These are phyloP conservation scores for Rhizoglyphus robini DNA, from an alignment of 1,140 invertebrate genomes.

Conservation along the genomic window DNA sequence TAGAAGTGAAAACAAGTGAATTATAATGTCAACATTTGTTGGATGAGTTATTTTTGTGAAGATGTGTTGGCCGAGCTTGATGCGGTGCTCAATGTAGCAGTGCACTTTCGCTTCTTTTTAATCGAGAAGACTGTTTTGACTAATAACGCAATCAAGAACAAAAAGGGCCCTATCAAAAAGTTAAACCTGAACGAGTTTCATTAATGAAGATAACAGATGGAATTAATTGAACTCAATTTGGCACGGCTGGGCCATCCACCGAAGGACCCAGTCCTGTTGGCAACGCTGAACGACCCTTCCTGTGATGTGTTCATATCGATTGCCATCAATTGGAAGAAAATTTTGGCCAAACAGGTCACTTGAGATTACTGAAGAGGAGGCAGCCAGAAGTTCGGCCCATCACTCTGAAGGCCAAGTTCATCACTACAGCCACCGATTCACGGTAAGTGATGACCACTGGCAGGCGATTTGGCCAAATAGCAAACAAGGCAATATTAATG, in stretches of 20 bases:
- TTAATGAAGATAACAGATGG: not conserved
- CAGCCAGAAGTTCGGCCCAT: conserved; percentile 58
- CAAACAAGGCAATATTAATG: conserved; percentile 46
- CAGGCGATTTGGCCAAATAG: conserved; percentile 60
- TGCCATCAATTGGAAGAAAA: conserved; percentile 62
- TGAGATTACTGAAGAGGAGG: conserved; percentile 60
- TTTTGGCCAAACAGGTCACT: conserved; percentile 54
- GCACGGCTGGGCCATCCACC: conserved; percentile 28
- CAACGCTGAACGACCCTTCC: conserved; percentile 45
- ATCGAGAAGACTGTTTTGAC: not conserved
- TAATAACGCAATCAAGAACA: not conserved
- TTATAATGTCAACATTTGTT: not conserved
- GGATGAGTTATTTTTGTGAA: not conserved
- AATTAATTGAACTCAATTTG: not conserved
- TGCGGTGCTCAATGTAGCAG: not conserved
- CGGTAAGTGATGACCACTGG: conserved; percentile 68
- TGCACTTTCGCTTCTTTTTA: not conserved
- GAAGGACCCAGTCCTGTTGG: conserved; percentile 53
- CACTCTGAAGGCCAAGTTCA: conserved; percentile 51
- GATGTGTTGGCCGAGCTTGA: no score
- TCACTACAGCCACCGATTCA: conserved; percentile 52
- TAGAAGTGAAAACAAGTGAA: not conserved
- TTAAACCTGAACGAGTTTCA: not conserved
- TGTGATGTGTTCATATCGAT: conserved; percentile 77
- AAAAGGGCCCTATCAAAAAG: not conserved